Evolutionary conservation across 2,797 vertebrate genomes (phyloP).

Genomic region (Tokudaia muenninki): DNA sequence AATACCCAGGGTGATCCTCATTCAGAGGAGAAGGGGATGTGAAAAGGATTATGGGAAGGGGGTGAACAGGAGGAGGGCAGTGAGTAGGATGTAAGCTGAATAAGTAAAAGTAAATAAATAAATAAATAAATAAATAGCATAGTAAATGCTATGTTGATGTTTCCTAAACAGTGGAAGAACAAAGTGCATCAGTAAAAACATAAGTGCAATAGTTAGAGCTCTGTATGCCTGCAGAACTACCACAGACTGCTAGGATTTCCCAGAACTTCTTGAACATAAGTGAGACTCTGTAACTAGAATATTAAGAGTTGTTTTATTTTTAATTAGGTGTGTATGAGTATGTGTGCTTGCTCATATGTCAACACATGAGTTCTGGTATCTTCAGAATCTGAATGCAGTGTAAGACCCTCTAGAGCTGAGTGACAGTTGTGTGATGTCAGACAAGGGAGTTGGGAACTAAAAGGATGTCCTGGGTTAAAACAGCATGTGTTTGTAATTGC

Average conservation of each 20-base stretch:
- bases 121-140: not conserved
- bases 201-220: not conserved
- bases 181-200: not conserved
- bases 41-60: not conserved
- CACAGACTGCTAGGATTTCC: not conserved
- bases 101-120: not conserved
- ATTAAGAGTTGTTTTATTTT: not conserved
- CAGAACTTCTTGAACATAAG: not conserved
- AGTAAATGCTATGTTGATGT: not conserved
- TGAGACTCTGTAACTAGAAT: not conserved
- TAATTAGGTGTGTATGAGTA: not conserved
- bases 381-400: not conserved
- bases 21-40: not conserved
- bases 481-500: not conserved
- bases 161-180: not conserved
- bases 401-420: not conserved
- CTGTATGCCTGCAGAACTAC: not conserved
- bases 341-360: not conserved
- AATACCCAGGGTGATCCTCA: not conserved
- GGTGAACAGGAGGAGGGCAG: not conserved
- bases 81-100: not conserved
- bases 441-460: not conserved
- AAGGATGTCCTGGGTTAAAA: not conserved
- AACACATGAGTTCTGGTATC: not conserved
- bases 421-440: not conserved